A percentile compares a stretch with the other conserved stretches of the same genome.
phyloP scores from a whole-genome alignment of 2,888 invertebrate species.

The Trilocha varians region DNA sequence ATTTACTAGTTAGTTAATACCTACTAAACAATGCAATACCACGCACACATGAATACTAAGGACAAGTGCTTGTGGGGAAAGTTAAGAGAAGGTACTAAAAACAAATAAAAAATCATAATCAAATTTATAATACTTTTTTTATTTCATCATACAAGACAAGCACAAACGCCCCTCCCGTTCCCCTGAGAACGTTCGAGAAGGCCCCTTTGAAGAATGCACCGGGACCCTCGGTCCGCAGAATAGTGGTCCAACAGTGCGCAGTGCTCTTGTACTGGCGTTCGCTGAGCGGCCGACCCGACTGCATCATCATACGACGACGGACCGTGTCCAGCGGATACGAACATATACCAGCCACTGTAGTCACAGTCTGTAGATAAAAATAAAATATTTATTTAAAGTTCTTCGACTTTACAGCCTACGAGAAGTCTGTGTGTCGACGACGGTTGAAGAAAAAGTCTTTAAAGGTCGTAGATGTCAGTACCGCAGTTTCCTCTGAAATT shows the following conservation, averaged over 20 bases:
- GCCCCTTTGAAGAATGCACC: conserved; percentile 96
- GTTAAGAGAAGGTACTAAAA: too few relatives aligned
- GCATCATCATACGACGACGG: conserved; percentile 99
- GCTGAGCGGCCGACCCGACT: conserved; percentile 84
- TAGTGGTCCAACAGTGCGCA: conserved; percentile 89
- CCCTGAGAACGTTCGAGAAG: conserved; percentile 92
- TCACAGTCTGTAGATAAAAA: conserved; percentile 58
- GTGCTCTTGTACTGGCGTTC: conserved; percentile 92
- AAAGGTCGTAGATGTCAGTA: too few relatives aligned
- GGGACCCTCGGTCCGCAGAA: conserved; percentile 84
- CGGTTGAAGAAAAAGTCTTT: too few relatives aligned
- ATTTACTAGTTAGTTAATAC: too few relatives aligned
- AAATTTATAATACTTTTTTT: conserved; percentile 65
- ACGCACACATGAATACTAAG: too few relatives aligned
- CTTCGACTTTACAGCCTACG: too few relatives aligned
- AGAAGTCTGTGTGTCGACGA: too few relatives aligned
- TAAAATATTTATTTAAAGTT: neutral
- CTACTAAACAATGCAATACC: too few relatives aligned
- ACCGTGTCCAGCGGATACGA: conserved; percentile 97
- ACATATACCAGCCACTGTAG: conserved; percentile 87
- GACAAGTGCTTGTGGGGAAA: too few relatives aligned
- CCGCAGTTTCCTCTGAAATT: too few relatives aligned
- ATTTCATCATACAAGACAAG: conserved; percentile 92
- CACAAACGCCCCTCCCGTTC: conserved; percentile 94
- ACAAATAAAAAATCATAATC: neutral